phyloP scores from a whole-genome alignment of 2,797 vertebrate species.

The Pipistrellus nathusii region DNA sequence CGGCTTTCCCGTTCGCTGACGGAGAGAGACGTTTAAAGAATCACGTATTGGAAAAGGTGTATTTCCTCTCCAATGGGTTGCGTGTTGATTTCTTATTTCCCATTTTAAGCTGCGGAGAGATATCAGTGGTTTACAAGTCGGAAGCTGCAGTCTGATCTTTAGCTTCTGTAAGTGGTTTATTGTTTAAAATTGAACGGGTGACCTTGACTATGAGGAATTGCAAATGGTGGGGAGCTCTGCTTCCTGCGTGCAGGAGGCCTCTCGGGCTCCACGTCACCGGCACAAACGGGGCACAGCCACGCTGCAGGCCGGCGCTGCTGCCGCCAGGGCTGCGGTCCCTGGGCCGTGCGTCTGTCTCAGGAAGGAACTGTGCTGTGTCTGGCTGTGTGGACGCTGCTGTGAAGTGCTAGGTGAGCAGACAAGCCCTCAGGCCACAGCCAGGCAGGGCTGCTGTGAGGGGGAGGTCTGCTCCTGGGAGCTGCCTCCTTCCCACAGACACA shows the following conservation, averaged over 20 bases:
- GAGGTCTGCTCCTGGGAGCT: neutral
- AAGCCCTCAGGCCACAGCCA: neutral
- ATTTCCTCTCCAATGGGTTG: slow-evolving; percentile 83
- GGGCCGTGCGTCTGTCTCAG: neutral
- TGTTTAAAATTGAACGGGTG: slow-evolving; percentile 80
- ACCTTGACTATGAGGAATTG: slow-evolving; percentile 67
- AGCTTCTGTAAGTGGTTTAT: slow-evolving; percentile 86
- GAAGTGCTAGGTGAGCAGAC: neutral
- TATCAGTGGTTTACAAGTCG: slow-evolving; percentile 86
- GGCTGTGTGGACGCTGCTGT: slow-evolving; percentile 43
- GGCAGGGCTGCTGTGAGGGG: neutral
- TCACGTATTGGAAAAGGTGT: slow-evolving; percentile 84
- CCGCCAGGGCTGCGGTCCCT: neutral
- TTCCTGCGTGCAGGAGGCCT: neutral
- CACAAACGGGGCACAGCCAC: neutral
- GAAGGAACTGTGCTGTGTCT: slow-evolving; percentile 14
- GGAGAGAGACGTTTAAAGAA: slow-evolving; percentile 86
- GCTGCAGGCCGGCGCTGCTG: neutral
- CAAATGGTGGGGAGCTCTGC: slow-evolving; percentile 8
- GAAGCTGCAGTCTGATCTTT: slow-evolving; percentile 61
- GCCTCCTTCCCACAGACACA: neutral
- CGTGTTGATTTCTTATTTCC: slow-evolving; percentile 78
- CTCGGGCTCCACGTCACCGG: slow-evolving; percentile 54
- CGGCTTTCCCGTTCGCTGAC: slow-evolving; percentile 87
- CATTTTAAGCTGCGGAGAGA: slow-evolving; percentile 85